Percentiles rank a stretch among this genome's conserved stretches.
Evolutionary conservation across 2,888 invertebrate genomes (phyloP).

Genomic region (Monoplex corrugatus): DNA sequence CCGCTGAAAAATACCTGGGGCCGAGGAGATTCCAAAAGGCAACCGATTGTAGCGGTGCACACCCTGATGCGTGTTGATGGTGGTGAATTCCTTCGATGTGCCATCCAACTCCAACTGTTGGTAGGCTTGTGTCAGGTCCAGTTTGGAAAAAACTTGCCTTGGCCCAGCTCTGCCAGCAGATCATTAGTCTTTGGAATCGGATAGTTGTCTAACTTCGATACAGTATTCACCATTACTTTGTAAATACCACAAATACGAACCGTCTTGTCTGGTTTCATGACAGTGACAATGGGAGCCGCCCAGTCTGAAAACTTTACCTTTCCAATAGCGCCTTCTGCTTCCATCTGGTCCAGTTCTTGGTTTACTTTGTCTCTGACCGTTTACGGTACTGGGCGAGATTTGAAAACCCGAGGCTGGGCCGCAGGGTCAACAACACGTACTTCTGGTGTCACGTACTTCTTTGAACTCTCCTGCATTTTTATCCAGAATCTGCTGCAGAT

Average conservation of each 20-base stretch:
- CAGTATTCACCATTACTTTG: slow-evolving; percentile 44
- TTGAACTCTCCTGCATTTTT: slow-evolving; percentile 49
- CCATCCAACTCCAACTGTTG: no score
- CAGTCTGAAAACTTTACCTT: no score
- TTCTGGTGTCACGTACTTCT: slow-evolving; percentile 42
- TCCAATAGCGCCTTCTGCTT: slow-evolving; percentile 48
- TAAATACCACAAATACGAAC: slow-evolving; percentile 42
- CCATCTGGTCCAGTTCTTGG: slow-evolving; percentile 48
- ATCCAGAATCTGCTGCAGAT: neutral
- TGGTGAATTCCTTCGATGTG: slow-evolving; percentile 6
- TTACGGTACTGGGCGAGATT: slow-evolving; percentile 53
- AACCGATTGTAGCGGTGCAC: slow-evolving; percentile 43
- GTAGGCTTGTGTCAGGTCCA: no score
- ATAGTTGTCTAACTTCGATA: slow-evolving; percentile 31
- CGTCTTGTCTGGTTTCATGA: slow-evolving; percentile 49
- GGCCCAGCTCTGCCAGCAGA: slow-evolving; percentile 39
- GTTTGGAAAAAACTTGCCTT: no score
- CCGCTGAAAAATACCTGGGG: slow-evolving; percentile 49
- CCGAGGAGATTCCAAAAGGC: slow-evolving; percentile 40
- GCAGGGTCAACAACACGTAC: slow-evolving; percentile 40
- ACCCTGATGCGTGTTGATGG: slow-evolving; percentile 48
- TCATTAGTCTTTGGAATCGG: slow-evolving; percentile 55
- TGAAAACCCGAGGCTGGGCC: slow-evolving; percentile 44
- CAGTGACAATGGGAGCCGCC: no score
- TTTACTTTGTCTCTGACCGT: slow-evolving; percentile 49